Evolutionary conservation across 92 coral and sea anemone species (phyloP), one percentile per base, ranked within the genome.

Genomic region (Porites divaricata): DNA sequence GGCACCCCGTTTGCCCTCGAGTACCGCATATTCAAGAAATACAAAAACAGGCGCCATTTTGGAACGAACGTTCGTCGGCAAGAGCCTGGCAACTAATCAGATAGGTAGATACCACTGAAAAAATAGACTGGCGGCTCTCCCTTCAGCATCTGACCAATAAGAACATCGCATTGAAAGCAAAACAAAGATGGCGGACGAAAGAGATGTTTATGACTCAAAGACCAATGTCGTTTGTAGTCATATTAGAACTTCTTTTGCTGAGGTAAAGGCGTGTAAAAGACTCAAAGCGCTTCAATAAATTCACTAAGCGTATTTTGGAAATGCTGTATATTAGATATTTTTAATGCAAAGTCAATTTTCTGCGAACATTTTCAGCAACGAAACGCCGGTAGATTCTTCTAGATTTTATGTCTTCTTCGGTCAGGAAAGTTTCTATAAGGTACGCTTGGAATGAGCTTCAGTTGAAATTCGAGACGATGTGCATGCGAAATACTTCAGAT

Each of bases 1-100:
- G 69, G 69, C 69, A 64, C 69, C 69, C 69, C 1, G 69, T 64
- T 64, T 64, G 69, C 69, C 69, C 69, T 64, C n/a, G n/a, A 64
- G 26, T 17, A 22, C 19, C 69, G 21, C 22, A 64, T 64, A 64
- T 64, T 10, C 69, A 64, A 64, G 69, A 64, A 64, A 64, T 22
- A 17, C n/a, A 13, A 53, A 64, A 64, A 64, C 26, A 21, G 69
- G 1, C 69, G 69, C 69, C 69, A 64, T 64, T 64, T 64, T 64
- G 69, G 69, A 21, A 64, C 69, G 69, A 64, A 22, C 26, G 69
- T 17, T 22, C 26, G 69, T 22, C 69, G 22, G 69, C 26, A 7
- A 64, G 26, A 64, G 69, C 69, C 69, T 64, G 69, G 69, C 22
- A 64, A 64, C 69, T 64, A 64, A 64, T 8, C 25, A 16, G 69